Evolutionary conservation across 2,888 invertebrate species (phyloP), one percentile per base, ranked within the genome.

Genomic region (Ametastegia equiseti): DNA sequence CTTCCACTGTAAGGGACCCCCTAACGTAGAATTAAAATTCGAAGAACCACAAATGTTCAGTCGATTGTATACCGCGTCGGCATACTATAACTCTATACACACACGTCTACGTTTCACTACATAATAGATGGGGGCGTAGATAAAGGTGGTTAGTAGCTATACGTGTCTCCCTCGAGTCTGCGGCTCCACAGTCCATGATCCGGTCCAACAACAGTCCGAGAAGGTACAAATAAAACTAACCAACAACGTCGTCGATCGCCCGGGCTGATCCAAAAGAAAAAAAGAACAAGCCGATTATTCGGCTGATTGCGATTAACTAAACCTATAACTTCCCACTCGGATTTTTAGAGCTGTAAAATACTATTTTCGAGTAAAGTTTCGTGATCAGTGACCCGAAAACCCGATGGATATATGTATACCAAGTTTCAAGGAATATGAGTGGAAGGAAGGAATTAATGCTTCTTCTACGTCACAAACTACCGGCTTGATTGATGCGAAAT

Each of bases 51-150:
- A 33, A 42, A 42, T 27, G 45, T 45, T 27, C 27, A 19, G 27
- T n/a, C 27, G 13, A 30, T 23, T 30, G 27, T 47, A 30, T 27
- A 47, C 45, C 7, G 60, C 15, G 15, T 30, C 27, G 30, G 27
- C 30, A 30, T 30, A 30, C 30, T 57, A 57, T 57, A 45, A 15
- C 23, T 11, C 4, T 11, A 69, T 69, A 45, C 27, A 0, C 30
- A 19, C 11, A n/a, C 50, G 30, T 23, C 33, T 54, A 33, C 36
- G 36, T 75, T 50, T 75, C 50, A 54, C 23, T 75, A 50, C 50
- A 75, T 30, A 33, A 75, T 75, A 75, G 75, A 75, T 75, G 75
- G 75, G 75, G 75, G 75, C 75, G 75, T 75, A 75, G 75, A 75
- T 75, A 75, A 75, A 75, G 75, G 54, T 75, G 75, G 75, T 75